Conservation (phyloP, 2,888 invertebrate genomes). For the Sialis lutaria region DNA sequence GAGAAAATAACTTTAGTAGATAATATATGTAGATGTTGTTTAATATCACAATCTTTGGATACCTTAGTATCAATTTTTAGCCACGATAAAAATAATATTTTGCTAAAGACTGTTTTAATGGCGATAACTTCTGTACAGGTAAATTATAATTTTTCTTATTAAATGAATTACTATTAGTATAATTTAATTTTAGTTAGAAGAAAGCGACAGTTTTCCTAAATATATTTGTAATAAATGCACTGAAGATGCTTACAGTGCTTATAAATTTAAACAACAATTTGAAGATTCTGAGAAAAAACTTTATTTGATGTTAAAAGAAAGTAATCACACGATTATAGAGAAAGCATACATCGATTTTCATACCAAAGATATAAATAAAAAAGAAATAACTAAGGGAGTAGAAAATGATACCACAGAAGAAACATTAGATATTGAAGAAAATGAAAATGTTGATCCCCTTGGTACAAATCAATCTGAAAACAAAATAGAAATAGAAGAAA, state of each 20-base stretch:
- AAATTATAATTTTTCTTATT: slow-evolving; percentile 3
- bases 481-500: neutral
- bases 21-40: too few relatives aligned
- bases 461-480: too few relatives aligned
- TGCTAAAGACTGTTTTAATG: slow-evolving; percentile 11
- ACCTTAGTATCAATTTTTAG: too few relatives aligned
- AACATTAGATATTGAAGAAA: too few relatives aligned
- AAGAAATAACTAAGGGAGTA: too few relatives aligned
- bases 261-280: slow-evolving; percentile 7
- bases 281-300: slow-evolving; percentile 5
- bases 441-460: too few relatives aligned
- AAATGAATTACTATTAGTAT: slow-evolving; percentile 1
- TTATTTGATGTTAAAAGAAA: slow-evolving; percentile 1
- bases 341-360: neutral
- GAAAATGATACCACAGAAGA: too few relatives aligned
- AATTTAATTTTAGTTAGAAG: slow-evolving; percentile 11
- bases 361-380: neutral
- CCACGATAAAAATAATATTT: too few relatives aligned
- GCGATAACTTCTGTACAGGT: slow-evolving; percentile 13
- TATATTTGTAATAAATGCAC: slow-evolving; percentile 13
- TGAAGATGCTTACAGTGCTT: slow-evolving; percentile 10
- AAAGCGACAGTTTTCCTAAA: slow-evolving; percentile 13
- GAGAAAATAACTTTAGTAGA: too few relatives aligned
- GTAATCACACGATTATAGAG: neutral
- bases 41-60: too few relatives aligned